These are phyloP conservation scores for Trichoplusia ni DNA, from an alignment of 1,140 invertebrate genomes.

Conservation along the genomic window DNA sequence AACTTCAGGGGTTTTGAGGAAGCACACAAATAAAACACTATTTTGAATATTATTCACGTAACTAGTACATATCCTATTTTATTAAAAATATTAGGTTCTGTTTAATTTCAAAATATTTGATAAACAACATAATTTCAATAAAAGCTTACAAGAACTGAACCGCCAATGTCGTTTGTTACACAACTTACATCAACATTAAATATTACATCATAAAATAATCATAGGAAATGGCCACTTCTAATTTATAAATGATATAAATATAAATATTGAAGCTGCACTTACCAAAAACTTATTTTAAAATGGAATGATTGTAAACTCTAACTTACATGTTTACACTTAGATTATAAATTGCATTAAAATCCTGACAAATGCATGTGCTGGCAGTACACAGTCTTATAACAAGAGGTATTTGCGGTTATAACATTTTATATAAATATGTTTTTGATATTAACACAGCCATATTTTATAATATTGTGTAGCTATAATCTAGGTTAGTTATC, in stretches of 20 bases:
- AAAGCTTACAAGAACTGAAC: slow-evolving; percentile 10
- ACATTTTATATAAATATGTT: slow-evolving; percentile 75
- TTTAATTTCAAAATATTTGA: slow-evolving; percentile 22
- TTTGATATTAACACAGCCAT: slow-evolving; percentile 81
- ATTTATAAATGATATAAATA: slow-evolving; percentile 40
- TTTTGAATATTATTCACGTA: neutral
- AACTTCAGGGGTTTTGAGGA: no score
- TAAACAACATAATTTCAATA: slow-evolving; percentile 20
- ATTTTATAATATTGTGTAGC: slow-evolving; percentile 67
- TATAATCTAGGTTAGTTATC: slow-evolving; percentile 46
- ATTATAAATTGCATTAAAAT: slow-evolving; percentile 34
- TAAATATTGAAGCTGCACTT: slow-evolving; percentile 39
- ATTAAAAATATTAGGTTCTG: slow-evolving; percentile 10
- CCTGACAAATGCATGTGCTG: slow-evolving; percentile 52
- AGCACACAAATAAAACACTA: slow-evolving; percentile 9
- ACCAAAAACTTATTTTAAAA: slow-evolving; percentile 26
- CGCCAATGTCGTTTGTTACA: neutral
- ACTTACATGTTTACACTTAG: slow-evolving; percentile 28
- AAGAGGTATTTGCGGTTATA: slow-evolving; percentile 78
- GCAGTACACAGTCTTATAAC: slow-evolving; percentile 64
- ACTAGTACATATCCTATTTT: slow-evolving; percentile 4
- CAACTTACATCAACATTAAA: slow-evolving; percentile 2
- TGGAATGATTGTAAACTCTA: slow-evolving; percentile 20
- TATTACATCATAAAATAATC: slow-evolving; percentile 32
- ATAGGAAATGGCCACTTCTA: slow-evolving; percentile 47